Percentiles rank a stretch among this genome's conserved stretches.
Evolutionary conservation across 2,888 invertebrate species (phyloP).

Genomic region (Acleris holmiana): DNA sequence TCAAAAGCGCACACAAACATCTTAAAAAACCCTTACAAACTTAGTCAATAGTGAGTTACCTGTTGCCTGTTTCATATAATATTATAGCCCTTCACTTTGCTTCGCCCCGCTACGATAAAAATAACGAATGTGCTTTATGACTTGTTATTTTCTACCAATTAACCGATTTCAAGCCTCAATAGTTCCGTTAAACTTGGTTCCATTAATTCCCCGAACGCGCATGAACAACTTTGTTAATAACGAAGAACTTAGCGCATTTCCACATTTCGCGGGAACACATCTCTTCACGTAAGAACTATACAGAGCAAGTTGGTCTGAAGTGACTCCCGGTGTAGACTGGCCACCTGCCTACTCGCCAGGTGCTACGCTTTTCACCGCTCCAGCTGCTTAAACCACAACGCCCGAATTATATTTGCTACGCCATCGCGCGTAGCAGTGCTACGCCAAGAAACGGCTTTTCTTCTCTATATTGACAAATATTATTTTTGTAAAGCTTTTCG

Average conservation of each 20-base stretch:
- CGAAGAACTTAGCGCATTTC: conserved; percentile 46
- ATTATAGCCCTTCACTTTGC: too few relatives aligned
- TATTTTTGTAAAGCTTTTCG: too few relatives aligned
- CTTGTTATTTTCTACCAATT: conserved; percentile 17
- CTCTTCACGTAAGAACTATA: conserved; percentile 31
- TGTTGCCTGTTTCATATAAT: too few relatives aligned
- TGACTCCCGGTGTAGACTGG: conserved; percentile 9
- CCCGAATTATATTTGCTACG: conserved; percentile 24
- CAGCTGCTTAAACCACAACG: conserved; percentile 12
- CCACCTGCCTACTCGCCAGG: conserved; percentile 14
- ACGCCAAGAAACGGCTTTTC: not conserved
- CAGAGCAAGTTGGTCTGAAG: conserved; percentile 11
- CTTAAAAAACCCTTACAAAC: too few relatives aligned
- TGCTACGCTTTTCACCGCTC: conserved; percentile 9
- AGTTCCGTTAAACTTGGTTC: conserved; percentile 52
- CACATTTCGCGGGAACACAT: conserved; percentile 33
- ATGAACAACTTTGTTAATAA: conserved; percentile 57
- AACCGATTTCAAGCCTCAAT: conserved; percentile 43
- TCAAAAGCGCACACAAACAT: too few relatives aligned
- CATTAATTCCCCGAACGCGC: conserved; percentile 57
- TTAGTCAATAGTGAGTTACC: too few relatives aligned
- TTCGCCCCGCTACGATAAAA: not conserved
- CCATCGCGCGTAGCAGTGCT: conserved; percentile 5
- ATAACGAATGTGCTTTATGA: conserved; percentile 5
- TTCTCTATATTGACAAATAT: too few relatives aligned